Conservation (phyloP, 2,113 vertebrate genomes). For the Hymenochirus boettgeri region DNA sequence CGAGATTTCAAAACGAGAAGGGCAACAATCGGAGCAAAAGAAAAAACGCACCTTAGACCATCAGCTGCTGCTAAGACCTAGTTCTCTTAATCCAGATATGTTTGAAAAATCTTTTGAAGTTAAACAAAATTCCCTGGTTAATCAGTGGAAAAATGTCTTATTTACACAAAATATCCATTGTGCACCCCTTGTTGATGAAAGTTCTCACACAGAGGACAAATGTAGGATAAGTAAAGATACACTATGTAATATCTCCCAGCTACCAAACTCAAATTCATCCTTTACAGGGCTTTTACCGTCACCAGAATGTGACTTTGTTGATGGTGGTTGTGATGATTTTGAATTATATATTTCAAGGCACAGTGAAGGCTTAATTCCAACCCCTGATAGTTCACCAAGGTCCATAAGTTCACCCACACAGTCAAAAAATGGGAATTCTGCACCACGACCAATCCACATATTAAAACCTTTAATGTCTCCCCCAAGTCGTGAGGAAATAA, state of each 20-base stretch:
- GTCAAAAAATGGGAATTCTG: constrained; percentile 73
- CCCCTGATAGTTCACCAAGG: constrained; percentile 88
- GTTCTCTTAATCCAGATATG: constrained; percentile 74
- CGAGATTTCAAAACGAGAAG: constrained; percentile 59
- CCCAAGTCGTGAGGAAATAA: constrained; percentile 91
- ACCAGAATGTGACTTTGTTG: constrained; percentile 76
- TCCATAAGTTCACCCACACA: constrained; percentile 89
- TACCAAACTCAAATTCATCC: constrained; percentile 73
- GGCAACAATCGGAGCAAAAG: constrained; percentile 64
- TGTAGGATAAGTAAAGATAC: constrained; percentile 73
- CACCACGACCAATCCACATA: constrained; percentile 75
- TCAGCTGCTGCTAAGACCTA: constrained; percentile 57
- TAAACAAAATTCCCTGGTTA: constrained; percentile 57
- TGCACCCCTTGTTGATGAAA: constrained; percentile 60
- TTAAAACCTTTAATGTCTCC: constrained; percentile 97
- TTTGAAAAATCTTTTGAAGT: constrained; percentile 73
- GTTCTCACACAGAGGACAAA: constrained; percentile 59
- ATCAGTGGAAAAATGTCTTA: constrained; percentile 61
- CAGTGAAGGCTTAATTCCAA: constrained; percentile 76
- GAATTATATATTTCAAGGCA: constrained; percentile 71
- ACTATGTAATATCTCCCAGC: constrained; percentile 60
- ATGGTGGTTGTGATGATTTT: constrained; percentile 70
- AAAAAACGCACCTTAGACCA: constrained; percentile 60
- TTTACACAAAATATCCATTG: constrained; percentile 60
- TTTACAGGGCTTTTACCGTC: constrained; percentile 78